These are phyloP conservation scores for Gastrophysa polygoni DNA, from an alignment of 2,888 invertebrate genomes.

Conservation along the genomic window DNA sequence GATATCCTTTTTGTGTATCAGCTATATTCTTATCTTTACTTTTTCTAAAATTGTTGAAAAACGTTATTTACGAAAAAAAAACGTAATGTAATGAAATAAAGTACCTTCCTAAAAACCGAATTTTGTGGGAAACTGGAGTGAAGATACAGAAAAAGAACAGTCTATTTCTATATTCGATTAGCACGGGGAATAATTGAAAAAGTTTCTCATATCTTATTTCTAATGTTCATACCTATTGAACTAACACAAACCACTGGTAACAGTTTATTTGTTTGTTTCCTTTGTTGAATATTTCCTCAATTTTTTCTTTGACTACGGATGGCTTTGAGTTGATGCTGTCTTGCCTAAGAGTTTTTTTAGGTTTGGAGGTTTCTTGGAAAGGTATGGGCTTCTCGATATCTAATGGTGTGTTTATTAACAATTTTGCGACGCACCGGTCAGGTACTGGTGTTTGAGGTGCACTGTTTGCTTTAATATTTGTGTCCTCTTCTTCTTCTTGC, in stretches of 20 bases:
- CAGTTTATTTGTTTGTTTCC: background rate
- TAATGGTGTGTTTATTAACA: background rate
- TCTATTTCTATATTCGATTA: background rate
- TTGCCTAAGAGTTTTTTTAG: background rate
- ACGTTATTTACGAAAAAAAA: background rate
- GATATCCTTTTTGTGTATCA: background rate
- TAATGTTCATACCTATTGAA: background rate
- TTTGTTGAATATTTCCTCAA: conserved; percentile 3
- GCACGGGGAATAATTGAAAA: background rate
- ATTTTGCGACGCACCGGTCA: background rate
- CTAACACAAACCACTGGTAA: background rate
- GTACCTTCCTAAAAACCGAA: background rate
- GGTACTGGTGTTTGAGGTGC: background rate
- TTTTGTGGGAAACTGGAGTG: background rate
- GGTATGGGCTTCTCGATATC: background rate
- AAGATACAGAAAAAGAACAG: background rate
- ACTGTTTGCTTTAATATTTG: background rate
- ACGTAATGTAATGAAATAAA: background rate
- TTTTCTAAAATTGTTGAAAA: background rate
- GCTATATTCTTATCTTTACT: background rate
- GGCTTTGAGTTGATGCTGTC: background rate
- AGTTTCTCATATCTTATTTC: background rate
- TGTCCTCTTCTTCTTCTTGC: background rate
- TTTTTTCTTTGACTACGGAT: background rate
- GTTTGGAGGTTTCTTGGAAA: background rate